These are phyloP conservation scores for Philonicus albiceps DNA, from an alignment of 2,888 invertebrate genomes.

Conservation along the genomic window DNA sequence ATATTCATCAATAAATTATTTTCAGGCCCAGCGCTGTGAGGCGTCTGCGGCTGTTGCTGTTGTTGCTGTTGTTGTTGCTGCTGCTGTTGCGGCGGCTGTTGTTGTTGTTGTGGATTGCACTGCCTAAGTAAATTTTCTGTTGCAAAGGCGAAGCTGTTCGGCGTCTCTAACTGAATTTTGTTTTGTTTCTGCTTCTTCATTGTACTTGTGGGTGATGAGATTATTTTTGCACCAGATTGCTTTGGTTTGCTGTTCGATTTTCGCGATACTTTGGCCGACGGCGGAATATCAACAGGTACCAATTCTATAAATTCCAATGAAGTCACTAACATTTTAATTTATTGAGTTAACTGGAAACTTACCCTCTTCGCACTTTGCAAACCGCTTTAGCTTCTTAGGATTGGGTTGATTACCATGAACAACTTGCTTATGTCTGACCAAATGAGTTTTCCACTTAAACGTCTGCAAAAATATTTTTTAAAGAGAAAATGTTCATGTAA, in stretches of 20 bases:
- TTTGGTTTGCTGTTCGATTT: constrained; percentile 58
- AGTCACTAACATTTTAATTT: neutral
- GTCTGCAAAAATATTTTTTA: constrained; percentile 52
- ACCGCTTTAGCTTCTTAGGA: constrained; percentile 60
- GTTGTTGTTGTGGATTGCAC: constrained; percentile 40
- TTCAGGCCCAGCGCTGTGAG: constrained; percentile 46
- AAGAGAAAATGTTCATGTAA: neutral
- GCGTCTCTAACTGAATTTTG: constrained; percentile 10
- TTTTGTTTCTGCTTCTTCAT: constrained; percentile 40
- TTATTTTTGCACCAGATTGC: constrained; percentile 30
- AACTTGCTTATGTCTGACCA: constrained; percentile 62
- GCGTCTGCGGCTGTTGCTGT: neutral
- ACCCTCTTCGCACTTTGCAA: constrained; percentile 61
- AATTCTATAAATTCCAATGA: constrained; percentile 51
- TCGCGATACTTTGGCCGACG: constrained; percentile 60
- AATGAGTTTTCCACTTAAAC: constrained; percentile 63
- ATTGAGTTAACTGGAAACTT: constrained; percentile 21
- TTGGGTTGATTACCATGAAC: constrained; percentile 61
- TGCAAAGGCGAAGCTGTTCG: neutral
- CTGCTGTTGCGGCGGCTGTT: neutral
- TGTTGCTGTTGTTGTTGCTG: neutral
- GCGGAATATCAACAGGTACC: constrained; percentile 58
- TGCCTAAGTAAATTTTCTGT: constrained; percentile 17
- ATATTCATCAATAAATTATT: constrained; percentile 58
- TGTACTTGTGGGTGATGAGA: neutral